phyloP scores from a whole-genome alignment of 2,888 invertebrate species.

The Helobdella robusta region DNA sequence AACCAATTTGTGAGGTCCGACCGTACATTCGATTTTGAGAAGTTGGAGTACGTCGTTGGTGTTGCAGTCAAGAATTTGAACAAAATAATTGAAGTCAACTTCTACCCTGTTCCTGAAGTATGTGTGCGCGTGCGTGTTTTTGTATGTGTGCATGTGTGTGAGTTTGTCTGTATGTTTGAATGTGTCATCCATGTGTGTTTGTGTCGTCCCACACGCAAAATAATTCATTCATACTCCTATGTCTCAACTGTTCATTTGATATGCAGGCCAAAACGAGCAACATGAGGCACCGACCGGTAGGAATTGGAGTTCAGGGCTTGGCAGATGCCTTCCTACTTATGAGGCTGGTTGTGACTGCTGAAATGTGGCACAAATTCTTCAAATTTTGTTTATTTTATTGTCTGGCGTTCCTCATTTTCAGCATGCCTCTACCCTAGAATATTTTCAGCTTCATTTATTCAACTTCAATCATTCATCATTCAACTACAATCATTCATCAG shows the following conservation, averaged over 20 bases:
- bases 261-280: conserved; percentile 63
- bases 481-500: conserved; percentile 2
- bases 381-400: background rate
- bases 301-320: conserved; percentile 90
- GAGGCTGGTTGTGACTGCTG: conserved; percentile 54
- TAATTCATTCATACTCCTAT: too few relatives aligned
- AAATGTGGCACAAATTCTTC: background rate
- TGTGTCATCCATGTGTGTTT: too few relatives aligned
- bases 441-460: background rate
- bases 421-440: too few relatives aligned
- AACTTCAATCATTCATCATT: background rate
- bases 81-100: conserved; percentile 91
- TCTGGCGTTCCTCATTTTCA: background rate
- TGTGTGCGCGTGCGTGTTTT: background rate
- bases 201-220: too few relatives aligned
- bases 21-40: conserved; percentile 69
- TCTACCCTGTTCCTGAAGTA: conserved; percentile 85
- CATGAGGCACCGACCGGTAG: conserved; percentile 61
- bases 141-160: too few relatives aligned
- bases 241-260: too few relatives aligned
- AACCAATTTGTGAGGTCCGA: conserved; percentile 76
- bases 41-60: conserved; percentile 76
- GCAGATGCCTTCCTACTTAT: conserved; percentile 92
- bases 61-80: conserved; percentile 81
- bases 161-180: too few relatives aligned